Base-by-base conservation (phyloP, 2,113 vertebrate species). In the Phyllopteryx taeniolatus region DNA sequence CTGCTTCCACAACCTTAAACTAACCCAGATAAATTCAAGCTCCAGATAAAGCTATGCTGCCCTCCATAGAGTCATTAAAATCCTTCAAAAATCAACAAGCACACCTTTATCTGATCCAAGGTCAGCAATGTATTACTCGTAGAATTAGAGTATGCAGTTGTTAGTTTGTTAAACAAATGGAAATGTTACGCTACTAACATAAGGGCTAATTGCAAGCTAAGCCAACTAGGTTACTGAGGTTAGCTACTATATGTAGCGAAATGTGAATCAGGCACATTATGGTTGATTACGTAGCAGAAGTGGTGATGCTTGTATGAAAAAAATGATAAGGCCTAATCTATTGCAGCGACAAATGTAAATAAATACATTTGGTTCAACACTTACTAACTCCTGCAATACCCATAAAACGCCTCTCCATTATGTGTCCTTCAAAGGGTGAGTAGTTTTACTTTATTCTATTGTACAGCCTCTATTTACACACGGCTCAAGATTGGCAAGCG, bases 401-500 rank as follows among this genome's bases (percentile, higher is more conserved):
- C 35, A 35, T 35, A 61, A 33, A 35, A 33, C 31, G 15, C 14
- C 5, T 35, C 31, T 17, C 14, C 2, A 5, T 27, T 59, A 35
- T 12, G 12, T 33, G 27, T 35, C 31, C 7, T 14, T 61, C 15
- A 15, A 61, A 35, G 31, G 15, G 35, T 35, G 59, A 61, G 31
- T 61, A 35, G 27, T 35, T 61, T 61, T 19, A 35, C 31, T 17
- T 61, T 15, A 17, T 61, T 61, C 17, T 15, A 17, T 61, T 61
- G 15, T 35, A 72, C 4, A 22, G 65, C n/a, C 15, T 66, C 27
- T 67, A 47, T 77, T 85, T 73, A 54, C 66, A 78, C 43, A 67
- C 65, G 51, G 65, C 68, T 33, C 33, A 68, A 56, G 62, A 64
- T 11, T 64, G 53, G 6, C 56, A 63, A 70, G 33, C 65, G 33